Conservation (phyloP, 1,140 invertebrate genomes). For the Acromyrmex echinatior region DNA sequence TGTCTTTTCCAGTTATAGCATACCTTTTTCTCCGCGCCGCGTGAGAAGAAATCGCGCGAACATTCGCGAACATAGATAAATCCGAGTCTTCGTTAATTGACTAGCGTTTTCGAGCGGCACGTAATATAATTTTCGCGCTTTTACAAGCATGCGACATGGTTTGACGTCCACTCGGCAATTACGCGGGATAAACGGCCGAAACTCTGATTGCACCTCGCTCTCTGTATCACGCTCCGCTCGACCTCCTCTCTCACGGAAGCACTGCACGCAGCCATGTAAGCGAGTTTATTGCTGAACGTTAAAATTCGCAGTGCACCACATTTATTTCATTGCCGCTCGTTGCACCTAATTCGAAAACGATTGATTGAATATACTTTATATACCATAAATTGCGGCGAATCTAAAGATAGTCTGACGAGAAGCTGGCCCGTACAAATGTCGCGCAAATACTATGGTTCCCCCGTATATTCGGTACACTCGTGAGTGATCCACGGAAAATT, state of each 20-base stretch:
- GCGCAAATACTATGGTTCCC: neutral
- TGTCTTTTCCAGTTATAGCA: neutral
- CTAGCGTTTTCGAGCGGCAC: slow-evolving; percentile 61
- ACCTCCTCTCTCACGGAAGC: slow-evolving; percentile 62
- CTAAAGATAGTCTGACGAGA: slow-evolving; percentile 32
- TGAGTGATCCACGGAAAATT: neutral
- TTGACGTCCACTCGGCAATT: slow-evolving; percentile 22
- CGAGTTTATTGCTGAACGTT: slow-evolving; percentile 75
- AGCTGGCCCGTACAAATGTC: slow-evolving; percentile 40
- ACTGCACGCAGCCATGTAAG: slow-evolving; percentile 68
- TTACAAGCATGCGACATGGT: neutral
- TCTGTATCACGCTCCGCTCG: neutral
- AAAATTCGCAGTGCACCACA: slow-evolving; percentile 53
- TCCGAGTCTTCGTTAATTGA: slow-evolving; percentile 65
- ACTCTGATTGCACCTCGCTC: slow-evolving; percentile 6
- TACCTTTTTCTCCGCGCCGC: neutral
- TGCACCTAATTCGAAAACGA: slow-evolving; percentile 48
- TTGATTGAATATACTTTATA: slow-evolving; percentile 18
- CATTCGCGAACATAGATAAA: slow-evolving; percentile 18
- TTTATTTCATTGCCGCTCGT: slow-evolving; percentile 64
- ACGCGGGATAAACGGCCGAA: slow-evolving; percentile 1
- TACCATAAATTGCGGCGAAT: slow-evolving; percentile 26
- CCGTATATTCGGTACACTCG: neutral
- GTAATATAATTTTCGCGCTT: slow-evolving; percentile 3
- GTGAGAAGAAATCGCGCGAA: slow-evolving; percentile 42